phyloP scores from a whole-genome alignment of 2,113 vertebrate species.

The Lota lota region DNA sequence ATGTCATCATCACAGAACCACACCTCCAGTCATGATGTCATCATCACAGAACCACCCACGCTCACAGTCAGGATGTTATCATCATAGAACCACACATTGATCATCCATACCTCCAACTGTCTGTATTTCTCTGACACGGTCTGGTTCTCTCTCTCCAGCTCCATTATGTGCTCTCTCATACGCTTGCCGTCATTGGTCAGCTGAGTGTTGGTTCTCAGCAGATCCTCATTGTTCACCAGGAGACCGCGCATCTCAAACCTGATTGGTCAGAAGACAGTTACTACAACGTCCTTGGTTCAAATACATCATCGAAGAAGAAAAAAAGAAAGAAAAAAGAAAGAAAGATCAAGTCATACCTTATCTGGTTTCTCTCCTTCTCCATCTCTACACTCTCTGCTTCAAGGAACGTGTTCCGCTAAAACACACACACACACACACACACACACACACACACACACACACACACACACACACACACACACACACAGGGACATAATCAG shows the following conservation, averaged over 20 bases:
- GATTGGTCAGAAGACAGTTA: background rate
- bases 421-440: constrained; percentile 3
- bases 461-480: background rate
- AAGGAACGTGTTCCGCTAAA: constrained; percentile 77
- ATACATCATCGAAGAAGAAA: too few relatives aligned
- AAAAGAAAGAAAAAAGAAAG: background rate
- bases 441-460: constrained; percentile 1
- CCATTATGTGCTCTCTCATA: constrained; percentile 62
- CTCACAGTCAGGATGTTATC: background rate
- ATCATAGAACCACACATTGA: background rate
- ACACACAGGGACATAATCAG: background rate
- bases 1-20: background rate
- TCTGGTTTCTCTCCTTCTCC: constrained; percentile 77
- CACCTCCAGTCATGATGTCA: too few relatives aligned
- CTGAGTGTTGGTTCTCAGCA: constrained; percentile 69
- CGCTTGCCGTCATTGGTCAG: constrained; percentile 68
- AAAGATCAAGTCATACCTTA: constrained; percentile 51
- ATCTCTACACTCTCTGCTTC: constrained; percentile 76
- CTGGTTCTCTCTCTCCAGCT: constrained; percentile 65
- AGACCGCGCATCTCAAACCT: constrained; percentile 74
- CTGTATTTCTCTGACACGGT: constrained; percentile 48
- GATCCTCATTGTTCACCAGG: constrained; percentile 76
- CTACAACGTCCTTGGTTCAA: too few relatives aligned
- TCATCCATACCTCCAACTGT: constrained; percentile 67
- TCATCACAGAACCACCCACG: background rate